phyloP scores from a whole-genome alignment of 2,888 invertebrate species.

The Digitonthophagus gazella region DNA sequence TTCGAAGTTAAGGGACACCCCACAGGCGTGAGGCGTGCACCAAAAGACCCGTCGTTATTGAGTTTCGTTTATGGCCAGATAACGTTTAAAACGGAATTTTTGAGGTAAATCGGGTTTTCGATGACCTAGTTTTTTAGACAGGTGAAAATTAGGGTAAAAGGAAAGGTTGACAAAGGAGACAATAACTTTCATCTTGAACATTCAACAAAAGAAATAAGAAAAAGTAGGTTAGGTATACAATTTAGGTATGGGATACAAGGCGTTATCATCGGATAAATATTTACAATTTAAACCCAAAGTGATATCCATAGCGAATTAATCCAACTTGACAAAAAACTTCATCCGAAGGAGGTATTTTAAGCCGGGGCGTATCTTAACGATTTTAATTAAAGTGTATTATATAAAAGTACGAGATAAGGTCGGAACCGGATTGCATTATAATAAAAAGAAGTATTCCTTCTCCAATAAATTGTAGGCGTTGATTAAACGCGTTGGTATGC shows the following conservation, averaged over 20 bases:
- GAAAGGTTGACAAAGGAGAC: neutral
- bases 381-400: conserved; percentile 10
- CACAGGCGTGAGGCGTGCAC: conserved; percentile 18
- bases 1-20: conserved; percentile 25
- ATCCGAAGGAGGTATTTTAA: neutral
- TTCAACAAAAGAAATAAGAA: neutral
- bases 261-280: no score
- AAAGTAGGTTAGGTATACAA: no score
- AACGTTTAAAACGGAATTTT: neutral
- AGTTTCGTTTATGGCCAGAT: conserved; percentile 1
- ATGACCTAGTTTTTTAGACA: neutral
- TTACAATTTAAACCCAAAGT: no score
- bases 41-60: conserved; percentile 6
- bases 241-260: no score
- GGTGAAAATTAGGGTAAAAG: neutral
- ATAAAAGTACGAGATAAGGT: conserved; percentile 6
- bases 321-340: no score
- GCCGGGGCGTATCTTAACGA: conserved; percentile 8
- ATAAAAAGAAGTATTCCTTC: conserved; percentile 9
- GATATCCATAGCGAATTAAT: no score
- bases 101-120: neutral
- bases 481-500: conserved; percentile 1
- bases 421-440: conserved; percentile 11
- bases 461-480: conserved; percentile 9
- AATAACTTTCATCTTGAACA: neutral